Conservation (phyloP, 2,797 vertebrate species). For the Syncerus caffer region DNA sequence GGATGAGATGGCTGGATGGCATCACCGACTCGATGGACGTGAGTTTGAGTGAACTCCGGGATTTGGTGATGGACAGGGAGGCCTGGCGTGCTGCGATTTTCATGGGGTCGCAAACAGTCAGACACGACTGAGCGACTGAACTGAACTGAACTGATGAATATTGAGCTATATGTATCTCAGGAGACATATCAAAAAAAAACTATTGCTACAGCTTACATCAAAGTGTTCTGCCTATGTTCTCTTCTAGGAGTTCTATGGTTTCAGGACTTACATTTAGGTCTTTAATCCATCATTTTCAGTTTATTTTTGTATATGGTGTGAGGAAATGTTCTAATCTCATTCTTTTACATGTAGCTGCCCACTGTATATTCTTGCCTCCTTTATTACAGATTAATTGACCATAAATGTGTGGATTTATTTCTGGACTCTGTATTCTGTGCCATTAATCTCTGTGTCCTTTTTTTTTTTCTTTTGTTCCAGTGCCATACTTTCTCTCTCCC, state of each 20-base stretch:
- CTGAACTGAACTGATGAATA: not conserved
- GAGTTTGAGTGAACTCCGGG: no score
- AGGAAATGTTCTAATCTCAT: not conserved
- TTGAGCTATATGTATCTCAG: not conserved
- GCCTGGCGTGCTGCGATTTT: no score
- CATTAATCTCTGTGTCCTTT: not conserved
- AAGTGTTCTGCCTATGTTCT: not conserved
- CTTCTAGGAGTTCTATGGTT: not conserved
- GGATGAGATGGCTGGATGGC: no score
- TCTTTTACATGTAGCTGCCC: not conserved
- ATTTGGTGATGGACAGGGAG: no score
- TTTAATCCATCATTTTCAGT: not conserved
- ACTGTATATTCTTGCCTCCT: not conserved
- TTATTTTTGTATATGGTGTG: not conserved
- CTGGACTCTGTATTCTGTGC: not conserved
- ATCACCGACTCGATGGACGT: no score
- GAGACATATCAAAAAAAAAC: not conserved
- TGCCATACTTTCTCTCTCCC: not conserved
- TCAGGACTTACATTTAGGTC: not conserved
- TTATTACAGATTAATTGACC: not conserved
- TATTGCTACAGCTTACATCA: not conserved
- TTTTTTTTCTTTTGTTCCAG: not conserved
- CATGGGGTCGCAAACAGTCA: accelerated
- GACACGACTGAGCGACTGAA: no score
- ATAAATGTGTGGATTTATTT: not conserved